A percentile compares a stretch with the other conserved stretches of the same genome.
Conservation (phyloP, 2,797 vertebrate species). For the Crenichthys baileyi region DNA sequence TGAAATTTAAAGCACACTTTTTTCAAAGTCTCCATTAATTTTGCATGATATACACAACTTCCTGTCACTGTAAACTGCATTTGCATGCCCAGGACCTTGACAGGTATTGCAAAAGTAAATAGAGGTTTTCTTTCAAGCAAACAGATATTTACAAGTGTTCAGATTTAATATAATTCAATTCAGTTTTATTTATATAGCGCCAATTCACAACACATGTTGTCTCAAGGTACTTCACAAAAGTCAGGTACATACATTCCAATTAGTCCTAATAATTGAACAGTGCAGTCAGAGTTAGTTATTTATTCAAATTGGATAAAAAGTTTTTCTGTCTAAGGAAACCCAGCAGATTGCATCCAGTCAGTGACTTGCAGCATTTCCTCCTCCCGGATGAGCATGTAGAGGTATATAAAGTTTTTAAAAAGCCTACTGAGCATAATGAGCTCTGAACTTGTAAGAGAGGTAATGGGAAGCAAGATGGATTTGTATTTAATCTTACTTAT, state of each 20-base stretch:
- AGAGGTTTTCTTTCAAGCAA: neutral
- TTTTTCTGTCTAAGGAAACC: too few species aligned
- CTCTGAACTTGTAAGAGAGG: neutral
- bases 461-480: neutral
- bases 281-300: too few species aligned
- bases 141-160: neutral
- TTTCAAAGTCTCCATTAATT: neutral
- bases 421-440: neutral
- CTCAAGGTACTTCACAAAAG: too few species aligned
- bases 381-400: too few species aligned
- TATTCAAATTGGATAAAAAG: too few species aligned
- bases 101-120: neutral
- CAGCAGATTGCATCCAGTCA: too few species aligned
- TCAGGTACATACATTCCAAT: too few species aligned
- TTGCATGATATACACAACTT: neutral
- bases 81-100: neutral
- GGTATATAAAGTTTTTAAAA: neutral
- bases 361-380: too few species aligned
- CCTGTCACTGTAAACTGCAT: neutral
- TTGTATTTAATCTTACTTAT: neutral
- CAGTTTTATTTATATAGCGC: too few species aligned
- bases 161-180: too few species aligned
- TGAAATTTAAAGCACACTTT: neutral
- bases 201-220: too few species aligned
- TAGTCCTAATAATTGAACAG: too few species aligned